These are phyloP conservation scores for Mesochorus sp. DNA, from an alignment of 2,888 invertebrate species.

Conservation along the genomic window DNA sequence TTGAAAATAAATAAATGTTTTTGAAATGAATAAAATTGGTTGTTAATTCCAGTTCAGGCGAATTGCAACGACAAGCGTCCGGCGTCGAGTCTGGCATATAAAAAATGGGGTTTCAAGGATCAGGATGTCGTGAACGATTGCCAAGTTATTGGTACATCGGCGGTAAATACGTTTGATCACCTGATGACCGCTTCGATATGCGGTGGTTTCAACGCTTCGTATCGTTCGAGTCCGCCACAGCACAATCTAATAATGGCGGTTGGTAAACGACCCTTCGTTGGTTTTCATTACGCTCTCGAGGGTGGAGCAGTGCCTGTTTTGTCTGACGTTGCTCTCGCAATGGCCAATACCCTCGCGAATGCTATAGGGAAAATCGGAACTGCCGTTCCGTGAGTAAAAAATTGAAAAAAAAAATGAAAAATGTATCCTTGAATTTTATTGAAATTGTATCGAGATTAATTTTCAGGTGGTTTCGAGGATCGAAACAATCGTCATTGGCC, in stretches of 20 bases:
- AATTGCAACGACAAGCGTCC: slow-evolving; percentile 86
- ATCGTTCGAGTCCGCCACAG: slow-evolving; percentile 89
- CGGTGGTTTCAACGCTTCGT: slow-evolving; percentile 88
- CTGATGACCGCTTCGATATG: slow-evolving; percentile 90
- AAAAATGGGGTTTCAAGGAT: slow-evolving; percentile 94
- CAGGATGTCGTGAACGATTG: slow-evolving; percentile 90
- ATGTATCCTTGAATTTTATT: not conserved
- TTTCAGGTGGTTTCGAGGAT: slow-evolving; percentile 84
- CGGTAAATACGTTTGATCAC: slow-evolving; percentile 93
- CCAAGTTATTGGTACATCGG: slow-evolving; percentile 88
- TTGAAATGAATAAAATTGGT: too few relatives aligned
- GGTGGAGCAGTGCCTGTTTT: slow-evolving; percentile 91
- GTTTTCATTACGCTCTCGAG: slow-evolving; percentile 95
- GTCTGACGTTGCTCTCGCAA: slow-evolving; percentile 95
- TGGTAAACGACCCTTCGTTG: slow-evolving; percentile 92
- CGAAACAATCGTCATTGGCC: slow-evolving; percentile 67
- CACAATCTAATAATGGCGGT: slow-evolving; percentile 89
- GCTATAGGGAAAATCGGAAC: slow-evolving; percentile 83
- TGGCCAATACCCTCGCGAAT: slow-evolving; percentile 93
- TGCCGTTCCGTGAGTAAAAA: slow-evolving; percentile 87
- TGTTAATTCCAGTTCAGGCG: slow-evolving; percentile 87
- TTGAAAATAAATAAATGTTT: not conserved
- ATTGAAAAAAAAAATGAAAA: not conserved
- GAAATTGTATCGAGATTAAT: not conserved
- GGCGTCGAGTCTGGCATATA: slow-evolving; percentile 87